Evolutionary conservation across 1,140 invertebrate species (phyloP), one percentile per base, ranked within the genome.

Genomic region (Sitophilus oryzae): DNA sequence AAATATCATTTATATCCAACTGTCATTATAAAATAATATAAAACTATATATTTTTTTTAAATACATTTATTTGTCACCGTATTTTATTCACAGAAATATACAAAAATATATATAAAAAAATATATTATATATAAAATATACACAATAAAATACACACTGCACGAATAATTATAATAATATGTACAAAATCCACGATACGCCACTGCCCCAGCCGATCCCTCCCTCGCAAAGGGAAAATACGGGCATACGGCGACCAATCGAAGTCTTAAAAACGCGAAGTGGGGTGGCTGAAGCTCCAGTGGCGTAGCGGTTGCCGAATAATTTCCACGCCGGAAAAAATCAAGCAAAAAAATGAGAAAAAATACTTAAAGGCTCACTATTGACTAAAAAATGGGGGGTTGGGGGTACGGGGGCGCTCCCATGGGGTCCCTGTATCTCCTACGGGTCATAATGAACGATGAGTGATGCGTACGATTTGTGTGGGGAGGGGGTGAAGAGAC

Each of bases 61-160:
- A 57, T 57, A 51, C 55, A 57, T 61, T 61, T 58, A 61, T 61
- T 61, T 61, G 59, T 61, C 59, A 61, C 59, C 59, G 59, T 61
- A 61, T 61, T 58, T 56, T 56, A 15, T 30, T 56, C 54, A 56
- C 52, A 44, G 58, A 58, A 61, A 54, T 42, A 60, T 60, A 60
- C 52, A 55, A 61, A 55, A 52, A 60, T 43, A 56, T 14, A 52
- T 47, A 56, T 49, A 56, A 56, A 16, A 20, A 41, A 49, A 48
- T 36, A 46, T 15, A 23, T n/a, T n/a, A 38, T 60, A 58, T 55
- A 61, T 58, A 30, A 30, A 30, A 30, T 30, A 30, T 30, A 30
- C 25, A 30, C 25, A 30, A 30, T n/a, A 30, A 6, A 30, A 30
- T 30, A 30, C 25, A 30, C 11, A n/a, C 25, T 61, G 60, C 60